phyloP scores from a whole-genome alignment of 2,797 vertebrate species.

The Melanotaenia pygmaea region DNA sequence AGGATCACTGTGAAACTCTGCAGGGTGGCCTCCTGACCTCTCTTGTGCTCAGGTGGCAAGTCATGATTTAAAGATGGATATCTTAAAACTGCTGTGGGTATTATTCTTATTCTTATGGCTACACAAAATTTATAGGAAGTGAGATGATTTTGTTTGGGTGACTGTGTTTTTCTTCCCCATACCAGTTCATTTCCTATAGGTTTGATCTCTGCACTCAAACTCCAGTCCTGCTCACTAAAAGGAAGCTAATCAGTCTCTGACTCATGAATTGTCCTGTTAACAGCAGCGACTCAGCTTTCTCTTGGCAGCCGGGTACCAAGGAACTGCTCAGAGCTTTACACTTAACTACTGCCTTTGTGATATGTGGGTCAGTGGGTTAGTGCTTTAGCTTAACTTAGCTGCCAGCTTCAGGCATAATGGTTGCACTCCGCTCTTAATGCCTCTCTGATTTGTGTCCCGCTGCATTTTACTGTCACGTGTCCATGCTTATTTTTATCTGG shows the following conservation, averaged over 20 bases:
- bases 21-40: neutral
- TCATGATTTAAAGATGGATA: neutral
- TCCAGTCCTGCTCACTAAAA: conserved; percentile 31
- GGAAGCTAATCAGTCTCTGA: conserved; percentile 35
- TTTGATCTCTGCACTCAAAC: conserved; percentile 6
- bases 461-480: conserved; percentile 37
- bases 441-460: conserved; percentile 39
- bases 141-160: conserved; percentile 10
- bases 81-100: neutral
- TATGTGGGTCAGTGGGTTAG: conserved; percentile 79
- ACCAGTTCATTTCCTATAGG: neutral
- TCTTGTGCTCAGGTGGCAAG: neutral
- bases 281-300: conserved; percentile 39
- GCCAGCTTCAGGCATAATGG: conserved; percentile 34
- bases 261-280: conserved; percentile 45
- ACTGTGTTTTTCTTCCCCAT: neutral
- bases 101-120: neutral
- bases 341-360: conserved; percentile 39
- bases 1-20: neutral
- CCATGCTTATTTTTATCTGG: conserved; percentile 1
- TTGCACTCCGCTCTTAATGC: conserved; percentile 37
- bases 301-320: conserved; percentile 11
- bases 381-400: conserved; percentile 50
- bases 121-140: neutral
- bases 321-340: conserved; percentile 23